Conservation (phyloP, 2,797 vertebrate species). For the Manis javanica region DNA sequence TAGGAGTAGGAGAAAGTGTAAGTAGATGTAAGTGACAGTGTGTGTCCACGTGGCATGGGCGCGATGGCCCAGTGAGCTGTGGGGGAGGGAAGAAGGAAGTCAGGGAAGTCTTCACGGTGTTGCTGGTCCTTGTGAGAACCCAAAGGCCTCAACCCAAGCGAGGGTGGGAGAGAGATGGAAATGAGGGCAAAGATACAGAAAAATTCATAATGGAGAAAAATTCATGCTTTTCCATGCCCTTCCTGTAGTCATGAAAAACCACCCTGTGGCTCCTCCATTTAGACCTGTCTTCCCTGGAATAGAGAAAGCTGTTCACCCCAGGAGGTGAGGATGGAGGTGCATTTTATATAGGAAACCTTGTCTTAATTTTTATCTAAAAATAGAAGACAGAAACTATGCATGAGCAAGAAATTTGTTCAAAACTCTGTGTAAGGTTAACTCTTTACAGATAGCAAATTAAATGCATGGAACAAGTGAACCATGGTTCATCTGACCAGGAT, state of each 20-base stretch:
- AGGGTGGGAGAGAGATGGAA: not conserved
- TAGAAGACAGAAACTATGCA: slow-evolving; percentile 24
- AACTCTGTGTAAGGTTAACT: not conserved
- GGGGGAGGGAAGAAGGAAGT: not conserved
- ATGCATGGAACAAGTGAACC: not conserved
- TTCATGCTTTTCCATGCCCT: not conserved
- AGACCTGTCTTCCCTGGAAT: not conserved
- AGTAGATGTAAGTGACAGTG: accelerated
- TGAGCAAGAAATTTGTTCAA: not conserved
- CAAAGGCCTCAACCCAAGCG: not conserved
- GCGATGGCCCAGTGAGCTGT: not conserved
- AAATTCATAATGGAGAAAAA: accelerated
- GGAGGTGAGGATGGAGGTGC: not conserved
- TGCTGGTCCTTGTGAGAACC: not conserved
- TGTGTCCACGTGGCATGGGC: accelerated
- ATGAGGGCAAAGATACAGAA: not conserved
- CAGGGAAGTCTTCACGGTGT: not conserved
- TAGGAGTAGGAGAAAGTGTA: not conserved
- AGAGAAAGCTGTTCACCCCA: not conserved
- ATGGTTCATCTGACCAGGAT: not conserved
- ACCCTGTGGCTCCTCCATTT: not conserved
- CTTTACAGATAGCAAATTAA: slow-evolving; percentile 48
- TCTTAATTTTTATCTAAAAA: slow-evolving; percentile 11
- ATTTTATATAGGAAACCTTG: not conserved
- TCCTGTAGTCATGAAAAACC: not conserved